Evolutionary conservation across 2,888 invertebrate species (phyloP).

Genomic region (Tetragnatha montana): DNA sequence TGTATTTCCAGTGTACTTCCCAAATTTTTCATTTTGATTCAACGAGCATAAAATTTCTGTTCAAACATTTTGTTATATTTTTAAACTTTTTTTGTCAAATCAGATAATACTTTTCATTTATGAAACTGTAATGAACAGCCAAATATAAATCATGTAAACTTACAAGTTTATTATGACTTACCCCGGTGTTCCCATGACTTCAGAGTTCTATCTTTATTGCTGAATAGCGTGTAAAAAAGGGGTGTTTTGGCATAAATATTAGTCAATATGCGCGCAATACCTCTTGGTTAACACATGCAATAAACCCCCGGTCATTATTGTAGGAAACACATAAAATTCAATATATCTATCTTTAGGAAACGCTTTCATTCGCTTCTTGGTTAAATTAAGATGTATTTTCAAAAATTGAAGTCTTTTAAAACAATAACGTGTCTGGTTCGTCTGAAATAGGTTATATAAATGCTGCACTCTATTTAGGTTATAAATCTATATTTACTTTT

Average conservation of each 20-base stretch:
- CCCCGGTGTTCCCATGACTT: not conserved
- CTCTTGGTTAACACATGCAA: not conserved
- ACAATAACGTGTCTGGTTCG: not conserved
- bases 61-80: too few species aligned
- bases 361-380: not conserved
- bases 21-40: too few species aligned
- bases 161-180: not conserved
- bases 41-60: too few species aligned
- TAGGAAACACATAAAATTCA: not conserved
- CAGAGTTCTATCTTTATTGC: slow-evolving; percentile 7
- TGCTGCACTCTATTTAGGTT: too few species aligned
- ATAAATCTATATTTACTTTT: too few species aligned
- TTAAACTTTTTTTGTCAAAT: too few species aligned
- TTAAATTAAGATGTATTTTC: not conserved
- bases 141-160: too few species aligned
- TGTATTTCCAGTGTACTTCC: too few species aligned
- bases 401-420: not conserved
- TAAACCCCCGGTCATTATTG: not conserved
- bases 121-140: too few species aligned
- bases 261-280: not conserved
- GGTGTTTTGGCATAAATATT: slow-evolving; percentile 4
- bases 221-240: slow-evolving; percentile 23
- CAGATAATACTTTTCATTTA: too few species aligned
- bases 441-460: not conserved
- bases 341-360: not conserved